Base-by-base conservation (phyloP, 53 echinoderm and acorn worm genomes). In the Paracentrotus lividus region DNA sequence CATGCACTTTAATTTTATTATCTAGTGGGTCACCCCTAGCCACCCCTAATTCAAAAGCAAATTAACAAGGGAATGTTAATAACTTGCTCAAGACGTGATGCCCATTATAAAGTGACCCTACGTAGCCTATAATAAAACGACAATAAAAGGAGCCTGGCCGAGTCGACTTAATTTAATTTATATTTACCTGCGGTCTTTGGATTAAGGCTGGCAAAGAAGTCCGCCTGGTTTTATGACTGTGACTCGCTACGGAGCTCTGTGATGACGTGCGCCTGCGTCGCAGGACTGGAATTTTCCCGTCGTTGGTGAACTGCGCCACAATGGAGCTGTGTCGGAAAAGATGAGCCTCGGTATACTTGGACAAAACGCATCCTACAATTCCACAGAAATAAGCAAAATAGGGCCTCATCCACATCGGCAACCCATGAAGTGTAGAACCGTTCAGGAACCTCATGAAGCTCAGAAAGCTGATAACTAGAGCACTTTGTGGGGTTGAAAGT, bases 221-320 rank as follows among this genome's bases (percentile, higher is more conserved):
- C 55, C 99, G 91, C 34, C 99, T 94, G 45, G 99, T 97, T 96
- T 96, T 97, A 90, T 97, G 97, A 61, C 96, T 95, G 92, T 95
- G 97, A 75, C 96, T 96, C 8, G 97, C 95, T 51, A 96, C 97
- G 93, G 96, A 96, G 90, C 96, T 95, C 92, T 97, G 97, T 38
- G 97, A 97, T 51, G 99, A 99, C 6, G 97, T 99, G 84, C 99
- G 88, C 78, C 99, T 91, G 33, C 96, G 95, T 68, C 97, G 94
- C 91, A 99, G 97, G 93, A 99, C 97, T n/a, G 99, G 99, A 42
- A 99, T 97, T 91, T 99, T 99, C 26, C 97, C 99, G 84, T 99
- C 99, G 15, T 94, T 92, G 56, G 95, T 72, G 52, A 99, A 96
- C 66, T 96, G 97, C 49, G 95, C 94, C 7, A 90, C 93, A 43